These are phyloP conservation scores for Calosoma granatense DNA, from an alignment of 1,140 invertebrate genomes.

Conservation along the genomic window DNA sequence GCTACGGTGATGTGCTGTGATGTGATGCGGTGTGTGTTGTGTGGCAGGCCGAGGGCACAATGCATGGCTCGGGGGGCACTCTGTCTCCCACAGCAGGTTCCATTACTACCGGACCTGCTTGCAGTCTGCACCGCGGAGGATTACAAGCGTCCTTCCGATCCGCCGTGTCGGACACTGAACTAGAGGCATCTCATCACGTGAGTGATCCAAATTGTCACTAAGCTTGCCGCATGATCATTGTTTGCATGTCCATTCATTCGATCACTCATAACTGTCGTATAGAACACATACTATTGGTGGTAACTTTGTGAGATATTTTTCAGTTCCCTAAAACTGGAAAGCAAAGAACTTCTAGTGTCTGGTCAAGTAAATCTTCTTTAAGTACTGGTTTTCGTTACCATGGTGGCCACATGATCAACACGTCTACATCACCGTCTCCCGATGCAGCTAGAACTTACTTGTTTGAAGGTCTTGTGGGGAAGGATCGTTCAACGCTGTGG, in stretches of 20 bases:
- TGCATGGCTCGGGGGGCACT: constrained; percentile 45
- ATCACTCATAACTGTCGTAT: neutral
- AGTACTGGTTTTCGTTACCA: constrained; percentile 82
- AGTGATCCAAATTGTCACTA: constrained; percentile 35
- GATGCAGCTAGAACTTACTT: constrained; percentile 82
- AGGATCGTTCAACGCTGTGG: constrained; percentile 76
- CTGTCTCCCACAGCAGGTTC: constrained; percentile 55
- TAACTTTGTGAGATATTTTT: constrained; percentile 21
- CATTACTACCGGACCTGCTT: constrained; percentile 69
- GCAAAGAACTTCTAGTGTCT: constrained; percentile 73
- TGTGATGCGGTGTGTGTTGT: constrained; percentile 14
- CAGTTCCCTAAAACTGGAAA: constrained; percentile 58
- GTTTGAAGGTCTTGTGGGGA: constrained; percentile 71
- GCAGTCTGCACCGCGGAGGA: constrained; percentile 43
- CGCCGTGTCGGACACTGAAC: constrained; percentile 88
- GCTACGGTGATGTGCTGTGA: constrained; percentile 16
- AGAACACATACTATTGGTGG: constrained; percentile 9
- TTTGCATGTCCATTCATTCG: neutral
- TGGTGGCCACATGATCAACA: constrained; percentile 76
- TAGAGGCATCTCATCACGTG: constrained; percentile 72
- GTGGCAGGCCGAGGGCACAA: constrained; percentile 44
- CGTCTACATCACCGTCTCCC: constrained; percentile 69
- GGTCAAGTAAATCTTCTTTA: constrained; percentile 86
- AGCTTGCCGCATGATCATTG: neutral
- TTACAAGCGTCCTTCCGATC: constrained; percentile 61